These are phyloP conservation scores for Phymastichus coffea DNA, from an alignment of 1,140 invertebrate species.

Conservation along the genomic window DNA sequence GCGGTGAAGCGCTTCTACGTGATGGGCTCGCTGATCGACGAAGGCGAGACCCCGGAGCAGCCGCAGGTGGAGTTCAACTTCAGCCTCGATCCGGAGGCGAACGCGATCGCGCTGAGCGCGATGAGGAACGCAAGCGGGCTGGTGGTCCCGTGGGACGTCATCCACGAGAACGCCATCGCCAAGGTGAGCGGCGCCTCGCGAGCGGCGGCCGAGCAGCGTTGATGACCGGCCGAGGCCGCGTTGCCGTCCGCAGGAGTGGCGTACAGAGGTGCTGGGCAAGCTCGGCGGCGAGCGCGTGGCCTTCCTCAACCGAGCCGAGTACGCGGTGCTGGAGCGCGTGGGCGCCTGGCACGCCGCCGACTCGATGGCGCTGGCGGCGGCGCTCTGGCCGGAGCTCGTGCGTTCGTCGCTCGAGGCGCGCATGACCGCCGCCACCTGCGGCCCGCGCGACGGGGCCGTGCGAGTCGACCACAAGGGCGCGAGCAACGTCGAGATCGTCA, in stretches of 20 bases:
- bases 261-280: constrained; percentile 44
- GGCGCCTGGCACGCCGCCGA: constrained; percentile 42
- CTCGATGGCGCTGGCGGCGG: constrained; percentile 35
- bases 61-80: constrained; percentile 70
- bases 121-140: constrained; percentile 36
- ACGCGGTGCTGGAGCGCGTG: constrained; percentile 17
- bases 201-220: too few species aligned
- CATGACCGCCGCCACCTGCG: constrained; percentile 16
- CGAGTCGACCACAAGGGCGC: constrained; percentile 26
- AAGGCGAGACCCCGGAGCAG: constrained; percentile 49
- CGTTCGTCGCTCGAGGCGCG: constrained; percentile 25
- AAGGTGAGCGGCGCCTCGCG: too few species aligned
- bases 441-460: constrained; percentile 24
- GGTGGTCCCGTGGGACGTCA: constrained; percentile 57
- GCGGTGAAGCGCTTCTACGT: constrained; percentile 58
- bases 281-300: constrained; percentile 40
- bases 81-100: constrained; percentile 63
- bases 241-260: constrained; percentile 53
- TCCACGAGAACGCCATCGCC: constrained; percentile 29
- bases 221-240: too few species aligned
- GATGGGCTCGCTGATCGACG: constrained; percentile 63
- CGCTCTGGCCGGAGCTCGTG: constrained; percentile 40
- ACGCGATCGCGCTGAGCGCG: constrained; percentile 58
- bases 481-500: constrained; percentile 31
- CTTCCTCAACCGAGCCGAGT: constrained; percentile 55